Evolutionary conservation across 2,113 vertebrate genomes (phyloP).

Genomic region (Oryzias woworae): DNA sequence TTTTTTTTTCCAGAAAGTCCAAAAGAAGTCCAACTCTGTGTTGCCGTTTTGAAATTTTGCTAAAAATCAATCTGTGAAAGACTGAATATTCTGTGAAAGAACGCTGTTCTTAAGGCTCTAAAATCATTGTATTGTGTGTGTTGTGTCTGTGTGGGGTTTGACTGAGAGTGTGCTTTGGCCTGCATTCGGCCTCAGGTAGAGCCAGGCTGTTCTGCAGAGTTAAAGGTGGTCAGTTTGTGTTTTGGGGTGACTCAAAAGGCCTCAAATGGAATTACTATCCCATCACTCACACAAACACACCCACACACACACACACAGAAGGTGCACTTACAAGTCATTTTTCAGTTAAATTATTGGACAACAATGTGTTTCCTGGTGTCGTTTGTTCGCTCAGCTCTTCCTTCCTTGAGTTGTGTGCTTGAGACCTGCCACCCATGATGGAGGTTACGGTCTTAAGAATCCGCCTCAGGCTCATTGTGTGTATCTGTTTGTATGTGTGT

Average conservation of each 20-base stretch:
- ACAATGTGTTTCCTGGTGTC: conserved; percentile 20
- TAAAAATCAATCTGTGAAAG: too few relatives aligned
- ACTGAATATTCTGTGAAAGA: too few relatives aligned
- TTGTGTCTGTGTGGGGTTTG: conserved; percentile 54
- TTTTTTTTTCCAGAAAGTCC: too few relatives aligned
- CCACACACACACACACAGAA: too few relatives aligned
- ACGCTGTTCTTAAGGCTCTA: neutral
- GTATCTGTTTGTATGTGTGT: conserved; percentile 35
- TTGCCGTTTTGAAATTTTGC: too few relatives aligned
- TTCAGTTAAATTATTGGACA: conserved; percentile 17
- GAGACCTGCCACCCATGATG: conserved; percentile 70
- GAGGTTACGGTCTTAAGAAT: conserved; percentile 48
- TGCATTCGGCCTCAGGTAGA: conserved; percentile 56
- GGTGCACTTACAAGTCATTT: conserved; percentile 27
- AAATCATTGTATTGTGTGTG: neutral
- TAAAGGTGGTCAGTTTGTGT: conserved; percentile 52
- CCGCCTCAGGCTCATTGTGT: conserved; percentile 55
- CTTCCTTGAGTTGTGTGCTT: conserved; percentile 10
- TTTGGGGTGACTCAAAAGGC: conserved; percentile 67
- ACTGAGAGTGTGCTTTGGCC: conserved; percentile 62
- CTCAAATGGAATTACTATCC: conserved; percentile 66
- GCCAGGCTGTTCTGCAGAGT: neutral
- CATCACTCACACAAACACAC: conserved; percentile 4
- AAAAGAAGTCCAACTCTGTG: too few relatives aligned
- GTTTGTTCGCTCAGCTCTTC: conserved; percentile 42